Conservation (phyloP, 2,888 invertebrate species). For the Acanthosepion esculentum region DNA sequence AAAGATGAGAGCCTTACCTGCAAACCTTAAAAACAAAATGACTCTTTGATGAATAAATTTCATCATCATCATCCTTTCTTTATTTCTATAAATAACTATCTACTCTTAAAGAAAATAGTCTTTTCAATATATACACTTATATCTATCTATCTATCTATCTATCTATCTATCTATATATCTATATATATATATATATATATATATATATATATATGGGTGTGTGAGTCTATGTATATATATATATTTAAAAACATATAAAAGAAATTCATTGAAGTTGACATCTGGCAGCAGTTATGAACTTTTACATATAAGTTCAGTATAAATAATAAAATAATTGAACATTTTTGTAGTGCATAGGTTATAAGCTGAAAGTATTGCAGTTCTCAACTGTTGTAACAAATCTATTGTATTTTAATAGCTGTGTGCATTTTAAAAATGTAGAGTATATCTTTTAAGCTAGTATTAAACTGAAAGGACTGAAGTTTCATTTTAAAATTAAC, state of each 20-base stretch:
- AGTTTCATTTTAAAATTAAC: background rate
- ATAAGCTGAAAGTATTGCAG: background rate
- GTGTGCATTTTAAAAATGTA: background rate
- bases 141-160: background rate
- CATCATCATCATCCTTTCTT: slow-evolving; percentile 6
- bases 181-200: background rate
- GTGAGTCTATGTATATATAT: background rate
- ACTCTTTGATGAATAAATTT: background rate
- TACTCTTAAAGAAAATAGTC: too few species aligned
- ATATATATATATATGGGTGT: background rate
- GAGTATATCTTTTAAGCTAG: slow-evolving; percentile 5
- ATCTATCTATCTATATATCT: background rate
- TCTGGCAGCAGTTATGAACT: slow-evolving; percentile 45
- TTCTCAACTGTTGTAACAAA: background rate
- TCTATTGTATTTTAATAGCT: background rate
- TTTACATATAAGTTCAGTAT: background rate
- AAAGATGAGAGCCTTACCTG: background rate
- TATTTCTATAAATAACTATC: background rate
- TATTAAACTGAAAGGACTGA: background rate
- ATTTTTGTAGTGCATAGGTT: slow-evolving; percentile 3
- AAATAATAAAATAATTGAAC: background rate
- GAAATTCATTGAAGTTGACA: slow-evolving; percentile 34
- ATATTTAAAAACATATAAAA: background rate
- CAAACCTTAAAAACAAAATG: background rate
- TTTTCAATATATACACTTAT: background rate